These are phyloP conservation scores for Amblyteles armatorius DNA, from an alignment of 2,888 invertebrate genomes.

Conservation along the genomic window DNA sequence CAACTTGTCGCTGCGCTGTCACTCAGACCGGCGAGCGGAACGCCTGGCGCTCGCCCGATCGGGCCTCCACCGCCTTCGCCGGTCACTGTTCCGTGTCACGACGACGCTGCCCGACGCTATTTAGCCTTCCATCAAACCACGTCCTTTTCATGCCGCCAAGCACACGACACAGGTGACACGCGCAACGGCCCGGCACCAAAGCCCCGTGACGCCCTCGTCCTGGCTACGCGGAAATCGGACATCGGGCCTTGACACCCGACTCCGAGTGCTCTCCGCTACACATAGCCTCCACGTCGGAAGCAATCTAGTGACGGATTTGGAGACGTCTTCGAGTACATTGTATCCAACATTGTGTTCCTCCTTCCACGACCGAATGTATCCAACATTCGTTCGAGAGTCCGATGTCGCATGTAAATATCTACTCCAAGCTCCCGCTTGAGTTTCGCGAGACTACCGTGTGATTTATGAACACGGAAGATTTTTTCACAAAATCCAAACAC, in stretches of 20 bases:
- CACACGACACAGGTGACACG: constrained; percentile 48
- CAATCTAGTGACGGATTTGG: constrained; percentile 49
- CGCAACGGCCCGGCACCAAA: constrained; percentile 22
- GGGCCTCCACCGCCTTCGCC: constrained; percentile 53
- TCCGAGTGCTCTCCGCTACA: neutral
- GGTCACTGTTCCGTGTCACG: constrained; percentile 77
- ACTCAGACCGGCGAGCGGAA: constrained; percentile 74
- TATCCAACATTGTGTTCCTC: neutral
- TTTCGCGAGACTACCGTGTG: neutral
- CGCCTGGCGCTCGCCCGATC: constrained; percentile 53
- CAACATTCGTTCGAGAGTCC: neutral
- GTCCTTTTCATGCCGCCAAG: constrained; percentile 78
- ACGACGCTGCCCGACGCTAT: constrained; percentile 73
- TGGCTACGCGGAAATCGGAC: constrained; percentile 45
- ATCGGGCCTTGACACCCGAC: constrained; percentile 57
- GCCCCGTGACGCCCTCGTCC: constrained; percentile 33
- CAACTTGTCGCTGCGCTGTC: constrained; percentile 81
- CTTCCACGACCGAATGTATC: constrained; percentile 1
- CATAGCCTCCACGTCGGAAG: constrained; percentile 44
- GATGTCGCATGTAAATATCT: neutral
- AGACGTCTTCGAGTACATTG: constrained; percentile 35
- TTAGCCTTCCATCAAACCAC: constrained; percentile 79
- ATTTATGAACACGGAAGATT: neutral
- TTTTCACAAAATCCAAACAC: neutral
- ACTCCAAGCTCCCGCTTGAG: neutral